Conservation (phyloP, 2,797 vertebrate species). For the Onychomys leucogaster region DNA sequence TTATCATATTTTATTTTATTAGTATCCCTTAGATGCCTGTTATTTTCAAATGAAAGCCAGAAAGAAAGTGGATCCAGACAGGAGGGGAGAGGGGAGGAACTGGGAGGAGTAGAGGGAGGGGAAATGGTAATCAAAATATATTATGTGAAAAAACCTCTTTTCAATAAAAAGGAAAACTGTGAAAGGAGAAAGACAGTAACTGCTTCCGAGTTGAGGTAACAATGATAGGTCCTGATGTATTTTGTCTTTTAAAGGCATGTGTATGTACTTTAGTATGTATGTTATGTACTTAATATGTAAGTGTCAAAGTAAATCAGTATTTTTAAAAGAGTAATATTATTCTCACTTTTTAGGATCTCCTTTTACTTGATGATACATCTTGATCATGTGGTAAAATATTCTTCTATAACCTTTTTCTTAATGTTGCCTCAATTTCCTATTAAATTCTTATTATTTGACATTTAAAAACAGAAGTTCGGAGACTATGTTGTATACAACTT, state of each 20-base stretch:
- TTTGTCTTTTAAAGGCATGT: slow-evolving; percentile 7
- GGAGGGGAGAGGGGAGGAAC: background rate
- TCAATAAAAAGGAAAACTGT: background rate
- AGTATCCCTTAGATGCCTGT: background rate
- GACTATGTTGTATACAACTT: background rate
- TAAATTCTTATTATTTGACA: background rate
- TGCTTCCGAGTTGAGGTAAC: background rate
- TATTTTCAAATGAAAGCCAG: background rate
- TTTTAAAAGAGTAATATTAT: background rate
- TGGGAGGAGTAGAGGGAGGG: background rate
- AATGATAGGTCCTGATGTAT: background rate
- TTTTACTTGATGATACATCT: background rate
- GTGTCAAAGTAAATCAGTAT: background rate
- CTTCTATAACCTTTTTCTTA: background rate
- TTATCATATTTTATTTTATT: background rate
- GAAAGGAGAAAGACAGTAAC: background rate
- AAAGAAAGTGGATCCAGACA: background rate
- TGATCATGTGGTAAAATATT: background rate
- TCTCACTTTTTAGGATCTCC: background rate
- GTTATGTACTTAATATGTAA: background rate
- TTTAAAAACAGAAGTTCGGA: background rate
- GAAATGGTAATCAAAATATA: background rate
- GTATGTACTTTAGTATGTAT: background rate
- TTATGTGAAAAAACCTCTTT: background rate
- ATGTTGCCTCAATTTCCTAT: background rate